These are phyloP conservation scores for Itoplectis maculator DNA, from an alignment of 2,888 invertebrate genomes.

Conservation along the genomic window DNA sequence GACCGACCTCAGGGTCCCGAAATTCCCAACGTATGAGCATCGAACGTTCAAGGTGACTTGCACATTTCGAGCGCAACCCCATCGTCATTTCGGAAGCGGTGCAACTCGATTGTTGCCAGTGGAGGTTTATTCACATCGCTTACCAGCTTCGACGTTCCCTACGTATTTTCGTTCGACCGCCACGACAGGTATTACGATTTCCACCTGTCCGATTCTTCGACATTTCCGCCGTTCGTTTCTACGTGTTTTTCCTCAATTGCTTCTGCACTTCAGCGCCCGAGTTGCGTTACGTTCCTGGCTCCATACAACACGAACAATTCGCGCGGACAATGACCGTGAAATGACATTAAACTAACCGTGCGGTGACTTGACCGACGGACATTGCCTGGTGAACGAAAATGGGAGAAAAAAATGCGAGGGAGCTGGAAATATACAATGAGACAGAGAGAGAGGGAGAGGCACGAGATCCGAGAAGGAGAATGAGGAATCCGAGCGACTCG, in stretches of 20 bases:
- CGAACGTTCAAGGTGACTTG: conserved; percentile 46
- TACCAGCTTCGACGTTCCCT: neutral
- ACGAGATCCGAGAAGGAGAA: conserved; percentile 68
- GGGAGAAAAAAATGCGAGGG: conserved; percentile 57
- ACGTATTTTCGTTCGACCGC: neutral
- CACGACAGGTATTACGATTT: neutral
- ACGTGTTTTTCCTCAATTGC: conserved; percentile 30
- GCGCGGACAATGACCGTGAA: conserved; percentile 83
- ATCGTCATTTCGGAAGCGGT: conserved; percentile 29
- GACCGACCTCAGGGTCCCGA: conserved; percentile 21
- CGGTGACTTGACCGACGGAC: conserved; percentile 83
- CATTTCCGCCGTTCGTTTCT: conserved; percentile 29
- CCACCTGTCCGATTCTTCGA: conserved; percentile 57
- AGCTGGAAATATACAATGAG: too few relatives aligned
- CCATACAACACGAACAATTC: conserved; percentile 76
- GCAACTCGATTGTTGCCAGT: conserved; percentile 35
- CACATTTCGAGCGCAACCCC: conserved; percentile 34
- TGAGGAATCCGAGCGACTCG: conserved; percentile 71
- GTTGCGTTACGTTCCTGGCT: too few relatives aligned
- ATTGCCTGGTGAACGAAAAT: conserved; percentile 79
- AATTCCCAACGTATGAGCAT: conserved; percentile 28
- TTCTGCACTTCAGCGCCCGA: conserved; percentile 39
- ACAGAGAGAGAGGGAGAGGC: conserved; percentile 54
- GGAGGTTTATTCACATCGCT: neutral
- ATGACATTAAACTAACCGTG: conserved; percentile 83